Evolutionary conservation across 1,140 invertebrate genomes (phyloP), one percentile per base, ranked within the genome.

Genomic region (Leptopilina boulardi): DNA sequence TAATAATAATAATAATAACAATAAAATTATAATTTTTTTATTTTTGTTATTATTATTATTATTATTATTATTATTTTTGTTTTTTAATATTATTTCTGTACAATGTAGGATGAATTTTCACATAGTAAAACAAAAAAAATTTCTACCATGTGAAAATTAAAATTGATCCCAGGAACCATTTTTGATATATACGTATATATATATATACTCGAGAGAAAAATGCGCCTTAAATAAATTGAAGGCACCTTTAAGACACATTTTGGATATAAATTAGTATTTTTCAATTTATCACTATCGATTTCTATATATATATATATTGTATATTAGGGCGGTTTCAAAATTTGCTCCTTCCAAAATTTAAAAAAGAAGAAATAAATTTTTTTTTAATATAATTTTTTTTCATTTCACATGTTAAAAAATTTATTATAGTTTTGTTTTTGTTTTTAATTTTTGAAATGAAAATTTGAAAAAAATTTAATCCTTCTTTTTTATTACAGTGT

Each of bases 201-300:
- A 51, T 18, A 8, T n/a, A 3, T n/a, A 66, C 6, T 30, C 15
- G 59, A 15, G 23, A 26, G 26, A 30, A 30, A 54, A 30, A 15
- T 66, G 0, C 4, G 21, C 13, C 15, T 30, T 34, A 15, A 54
- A 54, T 2, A 18, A 13, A 15, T 66, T 30, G 19, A 56, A 56
- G 54, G 54, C 54, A 56, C 54, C 54, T 66, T 23, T 30, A 66
- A 66, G 59, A 26, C 59, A 66, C 59, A 4, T 34, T 66, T 30
- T 30, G 54, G 21, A 56, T n/a, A 34, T 6, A 23, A 13, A 34
- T 6, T 15, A 30, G 18, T 8, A 8, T 18, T n/a, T 5, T 13
- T 30, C 6, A 34, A n/a, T 26, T 23, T 30, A 66, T 66, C 59
- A 66, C 59, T 66, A 66, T 66, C 59, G 23, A 66, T 66, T 66